Conservation (phyloP, 2,888 invertebrate species). For the Neuroscelio doddi region DNA sequence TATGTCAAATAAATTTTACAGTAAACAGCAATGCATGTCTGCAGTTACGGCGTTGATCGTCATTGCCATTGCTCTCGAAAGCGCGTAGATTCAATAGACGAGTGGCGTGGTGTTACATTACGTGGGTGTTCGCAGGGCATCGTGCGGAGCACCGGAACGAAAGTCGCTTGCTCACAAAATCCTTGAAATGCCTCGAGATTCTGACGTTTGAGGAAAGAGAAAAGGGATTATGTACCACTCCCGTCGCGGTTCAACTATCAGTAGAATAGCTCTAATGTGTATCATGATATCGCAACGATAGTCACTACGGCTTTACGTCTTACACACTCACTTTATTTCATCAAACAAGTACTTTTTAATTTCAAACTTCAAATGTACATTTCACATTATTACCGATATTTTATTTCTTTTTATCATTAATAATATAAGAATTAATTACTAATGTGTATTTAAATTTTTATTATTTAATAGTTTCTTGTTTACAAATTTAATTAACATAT, state of each 20-base stretch:
- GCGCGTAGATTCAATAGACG: constrained; percentile 7
- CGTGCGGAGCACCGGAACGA: constrained; percentile 60
- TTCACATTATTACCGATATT: too few relatives aligned
- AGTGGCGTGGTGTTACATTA: constrained; percentile 41
- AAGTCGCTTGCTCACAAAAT: constrained; percentile 59
- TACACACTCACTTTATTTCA: background rate
- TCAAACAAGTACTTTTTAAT: background rate
- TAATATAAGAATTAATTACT: too few relatives aligned
- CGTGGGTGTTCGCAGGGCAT: constrained; percentile 54
- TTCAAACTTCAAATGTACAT: too few relatives aligned
- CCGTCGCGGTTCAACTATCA: constrained; percentile 36
- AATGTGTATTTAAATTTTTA: too few relatives aligned
- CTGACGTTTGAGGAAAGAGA: constrained; percentile 49
- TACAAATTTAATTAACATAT: too few relatives aligned
- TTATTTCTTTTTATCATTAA: too few relatives aligned
- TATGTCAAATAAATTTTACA: too few relatives aligned
- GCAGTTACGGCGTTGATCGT: background rate
- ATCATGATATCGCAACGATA: constrained; percentile 30
- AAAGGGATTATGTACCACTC: constrained; percentile 44
- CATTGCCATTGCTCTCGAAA: background rate
- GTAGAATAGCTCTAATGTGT: constrained; percentile 32
- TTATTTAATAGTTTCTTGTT: too few relatives aligned
- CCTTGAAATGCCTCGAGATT: constrained; percentile 59
- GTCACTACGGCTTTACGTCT: constrained; percentile 1
- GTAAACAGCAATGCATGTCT: too few relatives aligned